Conservation (phyloP, 2,888 invertebrate genomes). For the Phytoseiulus persimilis region DNA sequence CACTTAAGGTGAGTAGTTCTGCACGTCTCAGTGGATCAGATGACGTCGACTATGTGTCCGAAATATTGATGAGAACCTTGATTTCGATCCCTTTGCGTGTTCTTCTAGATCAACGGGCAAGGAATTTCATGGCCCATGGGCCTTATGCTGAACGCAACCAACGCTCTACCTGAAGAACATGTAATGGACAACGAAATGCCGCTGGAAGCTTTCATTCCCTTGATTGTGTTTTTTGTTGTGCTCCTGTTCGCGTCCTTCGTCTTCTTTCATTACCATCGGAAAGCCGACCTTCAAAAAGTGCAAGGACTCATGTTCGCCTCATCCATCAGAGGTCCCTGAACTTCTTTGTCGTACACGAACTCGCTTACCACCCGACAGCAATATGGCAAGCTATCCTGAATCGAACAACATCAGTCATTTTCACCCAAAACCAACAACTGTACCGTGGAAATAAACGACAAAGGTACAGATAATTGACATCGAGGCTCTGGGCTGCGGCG, state of each 20-base stretch:
- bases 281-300: slow-evolving; percentile 1
- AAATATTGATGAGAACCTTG: background rate
- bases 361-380: no score
- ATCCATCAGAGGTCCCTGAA: background rate
- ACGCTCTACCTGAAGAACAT: slow-evolving; percentile 9
- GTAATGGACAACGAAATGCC: background rate
- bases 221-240: background rate
- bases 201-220: background rate
- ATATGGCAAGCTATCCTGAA: no score
- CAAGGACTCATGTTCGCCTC: slow-evolving; percentile 20
- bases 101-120: background rate
- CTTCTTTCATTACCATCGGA: background rate
- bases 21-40: background rate
- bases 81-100: background rate
- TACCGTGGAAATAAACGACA: no score
- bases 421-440: no score
- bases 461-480: no score
- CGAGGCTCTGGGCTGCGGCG: no score
- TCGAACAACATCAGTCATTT: no score
- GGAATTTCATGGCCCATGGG: slow-evolving; percentile 39
- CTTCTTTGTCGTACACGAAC: background rate
- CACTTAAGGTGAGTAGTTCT: background rate
- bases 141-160: slow-evolving; percentile 33
- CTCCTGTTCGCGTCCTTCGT: background rate
- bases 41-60: no score